A percentile compares a stretch with the other conserved stretches of the same genome.
These are phyloP conservation scores for Tetragonula clypearis DNA, from an alignment of 1,140 invertebrate species.

Conservation along the genomic window DNA sequence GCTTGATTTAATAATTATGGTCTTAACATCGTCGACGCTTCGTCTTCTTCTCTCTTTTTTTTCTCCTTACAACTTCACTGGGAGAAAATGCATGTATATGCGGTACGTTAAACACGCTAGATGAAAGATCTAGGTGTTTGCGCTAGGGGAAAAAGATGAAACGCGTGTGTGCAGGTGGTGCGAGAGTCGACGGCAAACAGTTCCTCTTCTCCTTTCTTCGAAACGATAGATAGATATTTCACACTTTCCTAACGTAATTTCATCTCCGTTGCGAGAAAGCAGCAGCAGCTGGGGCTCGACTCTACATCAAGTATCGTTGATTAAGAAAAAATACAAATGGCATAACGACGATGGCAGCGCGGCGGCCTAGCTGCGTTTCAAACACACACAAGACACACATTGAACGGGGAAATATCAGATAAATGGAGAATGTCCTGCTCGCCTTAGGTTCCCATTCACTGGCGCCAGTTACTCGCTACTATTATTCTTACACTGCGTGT, in stretches of 20 bases:
- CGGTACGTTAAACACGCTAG: background rate
- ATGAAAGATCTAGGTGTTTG: background rate
- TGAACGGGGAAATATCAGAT: background rate
- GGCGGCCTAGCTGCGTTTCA: background rate
- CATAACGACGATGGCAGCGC: background rate
- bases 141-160: background rate
- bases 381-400: background rate
- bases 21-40: background rate
- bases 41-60: no score
- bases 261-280: background rate
- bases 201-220: background rate
- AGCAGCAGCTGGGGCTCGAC: no score
- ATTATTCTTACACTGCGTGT: constrained; percentile 20
- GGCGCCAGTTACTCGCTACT: background rate
- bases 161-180: background rate
- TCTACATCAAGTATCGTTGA: background rate
- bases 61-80: background rate
- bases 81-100: background rate
- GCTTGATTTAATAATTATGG: background rate
- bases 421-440: background rate
- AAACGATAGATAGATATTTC: background rate
- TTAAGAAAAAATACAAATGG: background rate
- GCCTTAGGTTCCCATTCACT: background rate
- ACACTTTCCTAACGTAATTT: background rate
- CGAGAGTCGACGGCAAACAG: background rate